phyloP scores from a whole-genome alignment of 2,113 vertebrate species.

The Ptyas mucosa region DNA sequence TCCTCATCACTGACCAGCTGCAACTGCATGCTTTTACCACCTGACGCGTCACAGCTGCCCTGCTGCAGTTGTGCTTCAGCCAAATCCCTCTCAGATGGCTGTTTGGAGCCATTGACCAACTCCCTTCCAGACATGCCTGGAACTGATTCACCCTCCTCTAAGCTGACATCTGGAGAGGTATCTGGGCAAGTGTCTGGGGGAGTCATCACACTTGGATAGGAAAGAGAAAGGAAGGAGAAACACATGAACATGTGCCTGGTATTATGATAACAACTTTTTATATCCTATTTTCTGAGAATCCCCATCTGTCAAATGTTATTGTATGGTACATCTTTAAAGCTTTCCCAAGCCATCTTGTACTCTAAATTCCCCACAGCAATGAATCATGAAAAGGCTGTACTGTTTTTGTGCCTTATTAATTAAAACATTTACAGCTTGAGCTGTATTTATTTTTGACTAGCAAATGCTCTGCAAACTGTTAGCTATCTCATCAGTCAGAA shows the following conservation, averaged over 20 bases:
- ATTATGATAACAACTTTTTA: conserved; percentile 31
- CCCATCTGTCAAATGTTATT: conserved; percentile 37
- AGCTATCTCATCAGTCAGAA: conserved; percentile 27
- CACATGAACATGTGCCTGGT: conserved; percentile 26
- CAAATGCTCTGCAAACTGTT: conserved; percentile 22
- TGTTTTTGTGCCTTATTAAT: conserved; percentile 30
- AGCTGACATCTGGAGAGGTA: not conserved
- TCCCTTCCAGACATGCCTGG: not conserved
- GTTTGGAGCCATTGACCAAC: not conserved
- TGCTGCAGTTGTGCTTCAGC: not conserved
- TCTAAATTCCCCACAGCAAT: not conserved
- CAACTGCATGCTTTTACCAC: not conserved
- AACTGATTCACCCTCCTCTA: not conserved
- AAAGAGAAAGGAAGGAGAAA: not conserved
- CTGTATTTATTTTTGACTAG: conserved; percentile 32
- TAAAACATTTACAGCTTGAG: conserved; percentile 19
- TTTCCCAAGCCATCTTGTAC: conserved; percentile 36
- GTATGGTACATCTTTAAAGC: conserved; percentile 14
- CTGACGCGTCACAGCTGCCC: not conserved
- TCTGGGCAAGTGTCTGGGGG: not conserved
- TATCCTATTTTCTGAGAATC: conserved; percentile 19
- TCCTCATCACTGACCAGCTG: not conserved
- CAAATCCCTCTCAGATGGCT: not conserved
- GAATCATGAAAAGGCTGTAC: conserved; percentile 25
- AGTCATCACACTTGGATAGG: not conserved